A percentile compares a stretch with the other conserved stretches of the same genome.
Evolutionary conservation across 2,113 vertebrate species (phyloP).

Genomic region (Morone saxatilis): DNA sequence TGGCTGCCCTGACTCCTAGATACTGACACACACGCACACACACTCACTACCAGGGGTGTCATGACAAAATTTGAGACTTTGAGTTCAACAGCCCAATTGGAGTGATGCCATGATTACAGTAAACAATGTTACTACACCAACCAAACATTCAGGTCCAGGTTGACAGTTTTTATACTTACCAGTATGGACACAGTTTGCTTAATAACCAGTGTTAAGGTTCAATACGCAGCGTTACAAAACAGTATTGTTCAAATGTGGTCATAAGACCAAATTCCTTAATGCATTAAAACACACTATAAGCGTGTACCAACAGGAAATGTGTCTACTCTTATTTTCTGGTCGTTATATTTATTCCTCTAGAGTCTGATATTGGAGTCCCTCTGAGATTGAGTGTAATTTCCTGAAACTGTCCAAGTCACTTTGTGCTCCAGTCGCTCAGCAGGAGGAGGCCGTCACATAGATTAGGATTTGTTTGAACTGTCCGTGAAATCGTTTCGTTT

Average conservation of each 20-base stretch:
- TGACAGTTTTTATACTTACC: no score
- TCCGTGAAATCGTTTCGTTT: slow-evolving; percentile 11
- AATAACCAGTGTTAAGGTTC: not conserved
- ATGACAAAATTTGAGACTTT: not conserved
- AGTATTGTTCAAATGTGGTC: not conserved
- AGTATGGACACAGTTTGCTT: no score
- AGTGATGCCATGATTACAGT: no score
- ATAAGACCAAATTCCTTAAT: not conserved
- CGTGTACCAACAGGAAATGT: not conserved
- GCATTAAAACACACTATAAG: not conserved
- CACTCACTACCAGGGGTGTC: not conserved
- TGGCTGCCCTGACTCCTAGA: not conserved
- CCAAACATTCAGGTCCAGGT: no score
- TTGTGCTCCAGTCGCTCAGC: slow-evolving; percentile 40
- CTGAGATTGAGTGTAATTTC: slow-evolving; percentile 31
- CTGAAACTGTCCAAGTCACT: slow-evolving; percentile 47
- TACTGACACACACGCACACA: not conserved
- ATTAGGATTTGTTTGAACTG: not conserved
- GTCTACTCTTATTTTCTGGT: not conserved
- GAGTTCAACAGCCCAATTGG: no score
- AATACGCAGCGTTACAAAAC: not conserved
- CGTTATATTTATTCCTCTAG: not conserved
- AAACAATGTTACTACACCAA: no score
- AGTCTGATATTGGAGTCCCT: not conserved
- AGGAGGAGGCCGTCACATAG: slow-evolving; percentile 5